These are phyloP conservation scores for Cercopithecus mona DNA, from an alignment of 2,113 vertebrate species.

Conservation along the genomic window DNA sequence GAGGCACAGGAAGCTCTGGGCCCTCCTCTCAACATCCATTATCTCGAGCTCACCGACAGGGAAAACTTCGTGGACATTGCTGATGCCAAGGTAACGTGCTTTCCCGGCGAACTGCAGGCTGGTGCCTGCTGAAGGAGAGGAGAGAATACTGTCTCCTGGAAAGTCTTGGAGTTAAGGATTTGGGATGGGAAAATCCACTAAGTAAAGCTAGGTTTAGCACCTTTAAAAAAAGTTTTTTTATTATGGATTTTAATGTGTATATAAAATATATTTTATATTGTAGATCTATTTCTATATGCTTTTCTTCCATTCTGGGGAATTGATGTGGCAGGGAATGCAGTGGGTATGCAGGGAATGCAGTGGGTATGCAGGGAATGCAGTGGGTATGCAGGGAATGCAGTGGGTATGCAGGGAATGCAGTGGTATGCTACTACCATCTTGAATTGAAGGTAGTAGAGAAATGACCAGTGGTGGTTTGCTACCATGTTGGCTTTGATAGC, in stretches of 20 bases:
- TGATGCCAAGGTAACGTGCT: conserved; percentile 75
- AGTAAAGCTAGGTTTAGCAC: neutral
- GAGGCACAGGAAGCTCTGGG: conserved; percentile 88
- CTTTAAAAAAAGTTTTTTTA: neutral
- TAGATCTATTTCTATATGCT: neutral
- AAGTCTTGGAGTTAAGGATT: neutral
- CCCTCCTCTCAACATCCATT: conserved; percentile 87
- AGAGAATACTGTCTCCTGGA: too few species aligned
- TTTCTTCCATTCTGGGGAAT: neutral
- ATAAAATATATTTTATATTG: neutral
- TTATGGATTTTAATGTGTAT: neutral
- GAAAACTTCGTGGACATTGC: conserved; percentile 83
- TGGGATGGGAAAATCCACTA: neutral
- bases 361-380: neutral
- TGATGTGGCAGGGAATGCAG: neutral
- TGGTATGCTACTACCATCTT: neutral
- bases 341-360: neutral
- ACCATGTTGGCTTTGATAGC: neutral
- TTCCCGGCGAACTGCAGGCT: neutral
- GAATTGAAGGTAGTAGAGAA: neutral
- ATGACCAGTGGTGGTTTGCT: neutral
- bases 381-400: neutral
- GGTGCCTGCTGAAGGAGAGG: neutral
- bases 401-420: neutral
- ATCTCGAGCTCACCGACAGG: conserved; percentile 86